These are phyloP conservation scores for Gisinianus flammeolus DNA, from an alignment of 2,888 invertebrate genomes.

Conservation along the genomic window DNA sequence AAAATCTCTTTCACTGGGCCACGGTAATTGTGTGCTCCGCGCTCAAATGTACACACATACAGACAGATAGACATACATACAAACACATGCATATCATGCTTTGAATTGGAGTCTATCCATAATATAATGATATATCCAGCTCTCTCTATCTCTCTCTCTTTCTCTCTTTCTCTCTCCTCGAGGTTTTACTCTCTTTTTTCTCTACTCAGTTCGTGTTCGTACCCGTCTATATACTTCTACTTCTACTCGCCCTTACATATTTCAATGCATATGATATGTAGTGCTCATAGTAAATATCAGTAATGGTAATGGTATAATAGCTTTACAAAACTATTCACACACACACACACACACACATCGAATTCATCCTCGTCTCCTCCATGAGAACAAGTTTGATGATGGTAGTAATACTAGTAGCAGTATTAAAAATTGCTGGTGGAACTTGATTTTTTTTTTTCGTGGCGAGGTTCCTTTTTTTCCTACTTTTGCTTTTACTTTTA, in stretches of 20 bases:
- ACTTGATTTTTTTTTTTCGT: not conserved
- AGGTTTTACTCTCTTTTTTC: not conserved
- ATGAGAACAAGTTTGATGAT: too few relatives aligned
- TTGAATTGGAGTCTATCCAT: too few relatives aligned
- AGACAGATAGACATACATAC: too few relatives aligned
- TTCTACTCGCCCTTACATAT: not conserved
- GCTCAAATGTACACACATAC: not conserved
- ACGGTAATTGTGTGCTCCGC: conserved; percentile 25
- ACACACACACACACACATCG: too few relatives aligned
- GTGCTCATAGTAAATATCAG: too few relatives aligned
- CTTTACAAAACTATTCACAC: too few relatives aligned
- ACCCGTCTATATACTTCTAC: not conserved
- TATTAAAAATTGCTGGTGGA: not conserved
- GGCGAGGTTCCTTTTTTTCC: not conserved
- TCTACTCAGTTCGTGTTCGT: not conserved
- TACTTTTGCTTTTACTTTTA: not conserved
- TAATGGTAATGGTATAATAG: too few relatives aligned
- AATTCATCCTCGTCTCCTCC: too few relatives aligned
- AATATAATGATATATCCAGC: too few relatives aligned
- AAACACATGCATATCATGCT: too few relatives aligned
- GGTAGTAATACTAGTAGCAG: too few relatives aligned
- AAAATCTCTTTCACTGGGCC: conserved; percentile 24
- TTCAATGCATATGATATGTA: too few relatives aligned
- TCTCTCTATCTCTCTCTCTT: not conserved
- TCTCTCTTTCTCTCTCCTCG: not conserved